Evolutionary conservation across 1,140 invertebrate genomes (phyloP), one percentile per base, ranked within the genome.

Genomic region (Drosophila kepulauana): DNA sequence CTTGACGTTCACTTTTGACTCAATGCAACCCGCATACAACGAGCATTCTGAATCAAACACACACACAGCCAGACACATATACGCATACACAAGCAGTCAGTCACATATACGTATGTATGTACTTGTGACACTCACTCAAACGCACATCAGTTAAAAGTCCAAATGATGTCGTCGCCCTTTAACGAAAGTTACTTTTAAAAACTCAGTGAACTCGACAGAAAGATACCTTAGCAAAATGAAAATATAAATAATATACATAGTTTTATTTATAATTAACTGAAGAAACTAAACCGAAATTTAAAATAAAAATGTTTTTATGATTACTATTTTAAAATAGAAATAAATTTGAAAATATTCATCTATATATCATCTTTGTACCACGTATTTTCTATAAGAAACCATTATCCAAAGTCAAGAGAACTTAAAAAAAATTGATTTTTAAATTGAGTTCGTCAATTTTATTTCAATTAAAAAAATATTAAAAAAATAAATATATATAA

Each of bases 11-110:
- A 68, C 65, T 58, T 77, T 66, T 61, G 61, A 79, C 81, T 82
- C 71, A 82, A 84, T 84, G 80, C 54, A 73, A 49, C 71, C 75
- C 80, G 81, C 81, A 82, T 76, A 84, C 66, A 62, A 84, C 66
- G 57, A 67, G 66, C 71, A 71, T 79, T 82, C 62, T 75, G 75
- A 16, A 63, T n/a, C 59, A 80, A 62, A n/a, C 63, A 66, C 54
- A 56, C 58, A 64, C 30, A 25, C 52, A 46, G 5, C 10, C 54
- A 61, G 28, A 30, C 30, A 16, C 11, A n/a, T 35, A 33, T 13
- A 8, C 45, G 41, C 30, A 33, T 35, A 70, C 25, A 76, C 63
- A 76, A 1, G 16, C 41, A 41, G 3, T 20, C 15, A 49, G 16
- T 25, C 20, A 65, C 7, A 71, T 49, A 43, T 8, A 41, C 30